Base-by-base conservation (phyloP, 2,888 invertebrate genomes). In the Pemphredon lugubris region DNA sequence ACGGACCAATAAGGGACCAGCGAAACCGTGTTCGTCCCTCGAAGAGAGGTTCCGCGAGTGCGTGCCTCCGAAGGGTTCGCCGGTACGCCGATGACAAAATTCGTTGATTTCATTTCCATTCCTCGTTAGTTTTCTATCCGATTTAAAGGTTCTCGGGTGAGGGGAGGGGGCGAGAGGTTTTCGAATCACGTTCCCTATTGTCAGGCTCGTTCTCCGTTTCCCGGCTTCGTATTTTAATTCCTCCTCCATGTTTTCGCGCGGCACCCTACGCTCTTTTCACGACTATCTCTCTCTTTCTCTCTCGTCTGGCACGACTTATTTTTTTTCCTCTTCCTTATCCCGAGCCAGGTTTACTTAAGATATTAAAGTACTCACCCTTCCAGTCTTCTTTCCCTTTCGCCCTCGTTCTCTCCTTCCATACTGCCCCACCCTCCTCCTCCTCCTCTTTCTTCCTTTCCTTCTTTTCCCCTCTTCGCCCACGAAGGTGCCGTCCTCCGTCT, bases 291-390 rank as follows among this genome's bases (percentile, higher is more conserved):
- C n/a, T n/a, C n/a, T n/a, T n/a, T n/a, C n/a, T n/a, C 65, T 82
- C 76, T 77, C 79, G 73, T 77, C 73, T 73, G 78, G 70, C 74
- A 66, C 70, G 73, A 82, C 79, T 84, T 84, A 77, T 82, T 83
- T 85, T 83, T 83, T 84, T 81, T 81, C n/a, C n/a, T 77, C 83
- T 80, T 68, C 77, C 65, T 82, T 83, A 77, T 73, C 72, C 81
- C 66, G 63, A 74, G 73, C 75, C 78, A 77, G 85, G 86, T 89
- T 89, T 88, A 88, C 88, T 88, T 88, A 89, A 89, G 88, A 89
- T 89, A 88, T 89, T 89, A 89, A 88, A 88, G 87, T 84, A 79
- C 84, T 83, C 83, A 61, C 71, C 71, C 78, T 58, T 53, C 42
- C 18, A 39, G 53, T 23, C 66, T 68, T 77, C 78, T 76, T 37